Conservation (phyloP, 2,797 vertebrate genomes). For the Pseudocheirus occidentalis region DNA sequence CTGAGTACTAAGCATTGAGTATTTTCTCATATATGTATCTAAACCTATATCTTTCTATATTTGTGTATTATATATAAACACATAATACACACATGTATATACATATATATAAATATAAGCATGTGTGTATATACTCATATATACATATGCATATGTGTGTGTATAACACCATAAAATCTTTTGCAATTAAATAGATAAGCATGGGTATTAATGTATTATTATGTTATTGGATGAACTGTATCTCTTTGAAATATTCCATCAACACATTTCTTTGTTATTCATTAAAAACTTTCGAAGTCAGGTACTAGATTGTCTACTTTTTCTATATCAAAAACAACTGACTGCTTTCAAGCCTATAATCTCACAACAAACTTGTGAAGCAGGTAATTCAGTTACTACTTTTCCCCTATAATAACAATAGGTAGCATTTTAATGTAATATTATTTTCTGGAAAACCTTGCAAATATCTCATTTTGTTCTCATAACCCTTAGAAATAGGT, state of each 20-base stretch:
- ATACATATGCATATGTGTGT: background rate
- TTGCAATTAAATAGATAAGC: background rate
- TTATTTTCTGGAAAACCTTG: background rate
- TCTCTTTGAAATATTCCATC: background rate
- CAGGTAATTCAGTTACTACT: background rate
- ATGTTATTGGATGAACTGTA: background rate
- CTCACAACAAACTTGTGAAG: background rate
- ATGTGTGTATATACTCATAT: background rate
- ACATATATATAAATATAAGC: background rate
- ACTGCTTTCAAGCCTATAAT: background rate
- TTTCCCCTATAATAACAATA: background rate
- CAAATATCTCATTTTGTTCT: background rate
- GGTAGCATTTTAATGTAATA: background rate
- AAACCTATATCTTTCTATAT: background rate
- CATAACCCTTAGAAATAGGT: background rate
- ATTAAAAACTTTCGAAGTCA: background rate
- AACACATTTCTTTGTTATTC: background rate
- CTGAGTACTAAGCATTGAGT: background rate
- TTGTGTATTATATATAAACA: background rate
- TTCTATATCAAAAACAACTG: background rate
- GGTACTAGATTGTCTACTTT: background rate
- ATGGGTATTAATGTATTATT: background rate
- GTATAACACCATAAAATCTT: background rate
- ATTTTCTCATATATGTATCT: background rate
- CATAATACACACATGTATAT: background rate